These are phyloP conservation scores for Leucophenga maculata DNA, from an alignment of 2,888 invertebrate genomes.

Conservation along the genomic window DNA sequence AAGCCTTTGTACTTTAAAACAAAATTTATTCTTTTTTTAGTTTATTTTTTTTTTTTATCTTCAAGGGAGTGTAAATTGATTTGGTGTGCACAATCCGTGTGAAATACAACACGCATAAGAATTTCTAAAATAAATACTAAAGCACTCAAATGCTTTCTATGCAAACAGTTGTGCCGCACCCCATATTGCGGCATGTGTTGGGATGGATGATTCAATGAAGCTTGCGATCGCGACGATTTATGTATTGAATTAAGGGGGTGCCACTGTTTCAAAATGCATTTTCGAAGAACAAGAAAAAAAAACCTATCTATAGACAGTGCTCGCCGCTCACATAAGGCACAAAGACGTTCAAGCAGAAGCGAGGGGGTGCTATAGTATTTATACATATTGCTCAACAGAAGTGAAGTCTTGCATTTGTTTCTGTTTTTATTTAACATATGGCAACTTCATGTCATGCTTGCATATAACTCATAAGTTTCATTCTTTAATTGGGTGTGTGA, in stretches of 20 bases:
- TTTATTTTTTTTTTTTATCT: not conserved
- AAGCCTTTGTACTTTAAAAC: not conserved
- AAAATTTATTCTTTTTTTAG: no score
- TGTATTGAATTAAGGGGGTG: slow-evolving; percentile 49
- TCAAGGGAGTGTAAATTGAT: slow-evolving; percentile 34
- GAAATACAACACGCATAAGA: slow-evolving; percentile 14
- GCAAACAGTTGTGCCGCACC: not conserved
- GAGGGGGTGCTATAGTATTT: not conserved
- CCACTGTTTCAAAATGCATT: slow-evolving; percentile 56
- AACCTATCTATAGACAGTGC: slow-evolving; percentile 27
- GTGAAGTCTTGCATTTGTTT: slow-evolving; percentile 6
- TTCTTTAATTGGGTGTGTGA: slow-evolving; percentile 31
- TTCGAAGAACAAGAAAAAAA: not conserved
- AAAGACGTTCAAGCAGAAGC: not conserved
- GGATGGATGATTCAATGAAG: not conserved
- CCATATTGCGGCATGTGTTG: not conserved
- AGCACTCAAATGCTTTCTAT: not conserved
- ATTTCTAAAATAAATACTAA: slow-evolving; percentile 7
- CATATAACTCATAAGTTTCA: slow-evolving; percentile 29
- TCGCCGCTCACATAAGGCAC: not conserved
- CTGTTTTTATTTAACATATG: slow-evolving; percentile 56
- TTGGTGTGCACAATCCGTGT: slow-evolving; percentile 13
- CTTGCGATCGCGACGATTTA: not conserved
- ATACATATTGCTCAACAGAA: not conserved
- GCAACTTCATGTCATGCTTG: slow-evolving; percentile 16